Percentiles rank a stretch among this genome's conserved stretches.
Evolutionary conservation across 2,888 invertebrate genomes (phyloP).

Genomic region (Bembecia ichneumoniformis): DNA sequence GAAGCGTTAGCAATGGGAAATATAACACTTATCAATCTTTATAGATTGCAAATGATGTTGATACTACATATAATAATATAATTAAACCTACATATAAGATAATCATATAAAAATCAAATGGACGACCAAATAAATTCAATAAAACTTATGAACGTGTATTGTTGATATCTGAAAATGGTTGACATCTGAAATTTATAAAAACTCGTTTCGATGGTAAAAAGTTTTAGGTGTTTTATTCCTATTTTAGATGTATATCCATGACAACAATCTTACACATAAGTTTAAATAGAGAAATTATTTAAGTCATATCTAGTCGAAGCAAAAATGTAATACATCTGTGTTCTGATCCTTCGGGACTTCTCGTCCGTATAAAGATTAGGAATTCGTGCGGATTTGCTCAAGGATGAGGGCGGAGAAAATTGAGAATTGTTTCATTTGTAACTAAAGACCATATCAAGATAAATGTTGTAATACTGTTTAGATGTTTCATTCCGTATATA

Average conservation of each 20-base stretch:
- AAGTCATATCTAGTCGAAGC: conserved; percentile 16
- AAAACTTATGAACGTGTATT: too few species aligned
- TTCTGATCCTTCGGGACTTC: conserved; percentile 40
- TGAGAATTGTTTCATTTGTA: conserved; percentile 56
- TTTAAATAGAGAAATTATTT: too few species aligned
- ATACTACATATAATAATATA: background rate
- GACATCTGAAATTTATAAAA: too few species aligned
- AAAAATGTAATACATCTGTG: conserved; percentile 20
- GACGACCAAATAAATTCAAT: too few species aligned
- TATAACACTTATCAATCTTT: background rate
- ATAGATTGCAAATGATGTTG: background rate
- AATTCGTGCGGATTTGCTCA: conserved; percentile 60
- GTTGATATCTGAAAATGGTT: too few species aligned
- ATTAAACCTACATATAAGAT: too few species aligned
- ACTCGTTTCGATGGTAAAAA: too few species aligned
- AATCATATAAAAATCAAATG: too few species aligned
- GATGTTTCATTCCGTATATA: background rate
- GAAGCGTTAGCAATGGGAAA: background rate
- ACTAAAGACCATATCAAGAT: conserved; percentile 22
- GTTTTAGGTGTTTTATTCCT: too few species aligned
- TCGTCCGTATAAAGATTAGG: conserved; percentile 57
- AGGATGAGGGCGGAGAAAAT: conserved; percentile 51
- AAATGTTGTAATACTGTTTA: conserved; percentile 21
- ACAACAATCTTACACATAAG: too few species aligned
- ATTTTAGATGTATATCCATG: too few species aligned